Evolutionary conservation across 2,113 vertebrate species (phyloP).

Genomic region (Polyodon spathula): DNA sequence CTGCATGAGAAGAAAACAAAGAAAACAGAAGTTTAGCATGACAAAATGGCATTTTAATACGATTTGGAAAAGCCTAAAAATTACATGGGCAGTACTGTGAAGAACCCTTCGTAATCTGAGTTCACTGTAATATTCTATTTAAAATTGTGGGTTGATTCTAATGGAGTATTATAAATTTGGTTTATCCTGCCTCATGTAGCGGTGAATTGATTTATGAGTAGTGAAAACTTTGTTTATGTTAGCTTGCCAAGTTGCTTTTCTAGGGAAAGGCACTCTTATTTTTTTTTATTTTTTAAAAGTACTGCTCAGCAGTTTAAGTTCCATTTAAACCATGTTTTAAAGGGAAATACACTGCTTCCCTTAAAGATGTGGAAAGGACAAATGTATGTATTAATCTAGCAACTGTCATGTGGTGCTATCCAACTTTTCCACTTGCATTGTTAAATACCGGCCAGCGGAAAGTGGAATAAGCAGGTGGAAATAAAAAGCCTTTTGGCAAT

Average conservation of each 20-base stretch:
- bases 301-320: constrained; percentile 37
- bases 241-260: constrained; percentile 32
- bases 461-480: constrained; percentile 66
- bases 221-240: constrained; percentile 33
- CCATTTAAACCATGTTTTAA: constrained; percentile 24
- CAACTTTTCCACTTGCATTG: constrained; percentile 54
- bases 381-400: constrained; percentile 58
- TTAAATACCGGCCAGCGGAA: constrained; percentile 61
- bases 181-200: constrained; percentile 28
- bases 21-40: constrained; percentile 23
- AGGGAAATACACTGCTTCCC: constrained; percentile 45
- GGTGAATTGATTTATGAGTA: constrained; percentile 36
- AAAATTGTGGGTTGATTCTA: constrained; percentile 20
- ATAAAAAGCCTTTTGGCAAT: constrained; percentile 51
- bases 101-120: neutral
- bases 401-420: constrained; percentile 44
- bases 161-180: constrained; percentile 23
- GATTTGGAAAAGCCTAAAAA: constrained; percentile 34
- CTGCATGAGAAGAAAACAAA: neutral
- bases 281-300: constrained; percentile 27
- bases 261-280: constrained; percentile 27
- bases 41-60: constrained; percentile 34
- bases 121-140: constrained; percentile 1
- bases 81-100: constrained; percentile 26
- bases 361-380: constrained; percentile 53